Percentiles rank a stretch among this genome's conserved stretches.
Evolutionary conservation across 2,888 invertebrate genomes (phyloP).

Genomic region (Sarcophaga subvicina): DNA sequence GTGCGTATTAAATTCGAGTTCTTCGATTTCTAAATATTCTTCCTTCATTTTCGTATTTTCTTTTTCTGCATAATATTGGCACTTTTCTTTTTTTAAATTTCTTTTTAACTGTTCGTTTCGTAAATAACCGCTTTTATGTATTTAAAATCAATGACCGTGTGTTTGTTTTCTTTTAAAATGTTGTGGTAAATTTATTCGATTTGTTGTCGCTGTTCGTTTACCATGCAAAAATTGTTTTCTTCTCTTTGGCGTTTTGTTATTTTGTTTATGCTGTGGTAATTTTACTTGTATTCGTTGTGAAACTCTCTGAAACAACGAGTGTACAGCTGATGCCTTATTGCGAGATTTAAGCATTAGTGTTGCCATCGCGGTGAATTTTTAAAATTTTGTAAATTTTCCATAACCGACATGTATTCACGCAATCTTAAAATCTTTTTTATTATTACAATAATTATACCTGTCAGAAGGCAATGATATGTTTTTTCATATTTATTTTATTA

Average conservation of each 20-base stretch:
- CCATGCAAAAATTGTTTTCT: constrained; percentile 43
- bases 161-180: not conserved
- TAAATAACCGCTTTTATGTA: constrained; percentile 28
- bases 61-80: not conserved
- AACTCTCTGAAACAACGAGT: not conserved
- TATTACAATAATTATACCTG: too few species aligned
- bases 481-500: too few species aligned
- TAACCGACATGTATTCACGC: too few species aligned
- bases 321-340: not conserved
- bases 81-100: not conserved
- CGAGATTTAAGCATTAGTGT: not conserved
- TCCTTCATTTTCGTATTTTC: constrained; percentile 43
- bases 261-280: constrained; percentile 9
- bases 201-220: constrained; percentile 45
- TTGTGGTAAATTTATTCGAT: constrained; percentile 49
- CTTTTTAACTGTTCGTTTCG: not conserved
- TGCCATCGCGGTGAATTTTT: not conserved
- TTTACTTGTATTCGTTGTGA: constrained; percentile 6
- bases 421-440: too few species aligned
- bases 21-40: constrained; percentile 69
- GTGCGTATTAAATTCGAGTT: constrained; percentile 51
- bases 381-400: not conserved
- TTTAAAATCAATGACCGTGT: constrained; percentile 1
- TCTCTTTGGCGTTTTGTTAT: not conserved
- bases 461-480: too few species aligned